phyloP scores from a whole-genome alignment of 1,140 invertebrate species.

The Tetramorium alpestre region DNA sequence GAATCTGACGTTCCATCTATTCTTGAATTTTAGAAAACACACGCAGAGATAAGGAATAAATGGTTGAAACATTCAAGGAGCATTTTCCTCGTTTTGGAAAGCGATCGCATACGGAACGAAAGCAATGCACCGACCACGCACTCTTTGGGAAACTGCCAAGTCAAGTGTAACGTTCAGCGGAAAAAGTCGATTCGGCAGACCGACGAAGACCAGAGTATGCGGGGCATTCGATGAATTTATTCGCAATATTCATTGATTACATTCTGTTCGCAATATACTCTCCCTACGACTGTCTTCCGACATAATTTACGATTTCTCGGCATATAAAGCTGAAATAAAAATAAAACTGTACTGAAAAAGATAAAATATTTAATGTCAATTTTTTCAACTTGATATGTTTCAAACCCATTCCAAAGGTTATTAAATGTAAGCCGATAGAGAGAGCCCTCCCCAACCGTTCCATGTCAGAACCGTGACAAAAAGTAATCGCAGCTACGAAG shows the following conservation, averaged over 20 bases:
- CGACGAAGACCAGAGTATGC: conserved; percentile 15
- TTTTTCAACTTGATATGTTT: not conserved
- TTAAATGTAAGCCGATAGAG: not conserved
- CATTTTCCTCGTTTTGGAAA: conserved; percentile 33
- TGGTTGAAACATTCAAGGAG: not conserved
- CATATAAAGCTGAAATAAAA: not conserved
- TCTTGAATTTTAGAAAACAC: conserved; percentile 8
- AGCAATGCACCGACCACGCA: conserved; percentile 26
- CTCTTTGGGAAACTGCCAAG: conserved; percentile 50
- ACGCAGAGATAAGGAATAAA: not conserved
- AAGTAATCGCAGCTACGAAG: not conserved
- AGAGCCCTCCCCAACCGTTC: not conserved
- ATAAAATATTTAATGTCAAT: not conserved
- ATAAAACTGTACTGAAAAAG: not conserved
- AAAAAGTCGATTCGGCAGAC: conserved; percentile 47
- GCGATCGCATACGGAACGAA: conserved; percentile 7
- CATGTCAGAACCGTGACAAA: not conserved
- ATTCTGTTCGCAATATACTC: not conserved
- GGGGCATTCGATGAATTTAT: conserved; percentile 20
- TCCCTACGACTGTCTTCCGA: not conserved
- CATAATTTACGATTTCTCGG: not conserved
- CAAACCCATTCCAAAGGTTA: not conserved
- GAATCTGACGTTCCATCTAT: not conserved
- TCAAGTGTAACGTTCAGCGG: conserved; percentile 21
- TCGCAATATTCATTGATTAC: conserved; percentile 46